Percentiles rank a stretch among this genome's conserved stretches.
phyloP scores from a whole-genome alignment of 53 echinoderm and acorn worm genomes.

The Holothuria scabra region DNA sequence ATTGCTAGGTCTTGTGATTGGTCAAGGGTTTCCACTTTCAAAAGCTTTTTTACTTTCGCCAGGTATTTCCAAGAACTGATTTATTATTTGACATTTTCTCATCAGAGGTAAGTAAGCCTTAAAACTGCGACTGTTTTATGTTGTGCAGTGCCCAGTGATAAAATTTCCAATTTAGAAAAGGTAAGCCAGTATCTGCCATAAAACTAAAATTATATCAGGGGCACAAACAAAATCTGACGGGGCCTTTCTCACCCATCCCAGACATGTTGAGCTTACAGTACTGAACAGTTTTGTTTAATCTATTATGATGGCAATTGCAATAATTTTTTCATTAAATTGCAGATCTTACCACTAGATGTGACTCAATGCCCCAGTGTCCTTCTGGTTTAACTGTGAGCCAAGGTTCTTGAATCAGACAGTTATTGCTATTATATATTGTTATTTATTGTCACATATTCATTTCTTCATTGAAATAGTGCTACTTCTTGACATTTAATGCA shows the following conservation, averaged over 20 bases:
- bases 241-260: not conserved
- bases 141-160: slow-evolving; percentile 23
- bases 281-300: too few relatives aligned
- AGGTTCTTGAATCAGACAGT: too few relatives aligned
- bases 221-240: not conserved
- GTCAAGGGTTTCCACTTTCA: slow-evolving; percentile 44
- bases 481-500: too few relatives aligned
- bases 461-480: too few relatives aligned
- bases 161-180: not conserved
- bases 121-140: slow-evolving; percentile 21
- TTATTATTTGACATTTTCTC: not conserved
- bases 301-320: not conserved
- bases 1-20: slow-evolving; percentile 31
- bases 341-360: not conserved
- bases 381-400: too few relatives aligned
- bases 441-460: too few relatives aligned
- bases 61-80: not conserved
- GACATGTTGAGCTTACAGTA: not conserved
- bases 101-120: slow-evolving; percentile 23
- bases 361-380: not conserved
- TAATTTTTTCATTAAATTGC: not conserved
- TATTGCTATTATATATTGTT: too few relatives aligned
- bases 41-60: not conserved
- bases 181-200: not conserved
- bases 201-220: slow-evolving; percentile 30